Evolutionary conservation across 2,888 invertebrate genomes (phyloP), one percentile per base, ranked within the genome.

Genomic region (Drosophila niveifrons): DNA sequence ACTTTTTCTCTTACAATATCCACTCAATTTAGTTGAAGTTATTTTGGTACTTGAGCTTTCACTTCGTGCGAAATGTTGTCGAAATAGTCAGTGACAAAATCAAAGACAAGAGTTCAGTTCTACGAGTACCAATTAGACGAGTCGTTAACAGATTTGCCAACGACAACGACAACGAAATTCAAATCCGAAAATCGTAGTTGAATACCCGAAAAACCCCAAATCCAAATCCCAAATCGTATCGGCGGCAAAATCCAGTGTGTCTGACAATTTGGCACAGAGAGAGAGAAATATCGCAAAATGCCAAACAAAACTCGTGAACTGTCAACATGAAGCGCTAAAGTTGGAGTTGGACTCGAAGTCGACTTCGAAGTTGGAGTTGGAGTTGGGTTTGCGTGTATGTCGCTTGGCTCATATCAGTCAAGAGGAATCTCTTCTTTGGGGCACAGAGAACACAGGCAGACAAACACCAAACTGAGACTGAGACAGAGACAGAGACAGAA

Each of bases 381-480:
- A 59, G 61, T 9, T 59, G 64, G 64, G 31, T 75, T 89, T 82
- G 90, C 89, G 89, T 89, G 89, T 80, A 71, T 80, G 79, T 79
- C 77, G 70, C 72, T 69, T 74, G 74, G 69, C 82, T 83, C 82
- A 80, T 89, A 89, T 89, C 89, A 87, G 83, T 82, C 85, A 83
- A 81, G 80, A 82, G 70, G 76, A 79, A 89, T 89, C 89, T 88
- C 74, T 55, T 48, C 61, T 66, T 68, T 71, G 69, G 36, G n/a
- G 57, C 75, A 23, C 65, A 69, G 44, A 63, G 36, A 80, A 84
- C 88, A 86, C 88, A 86, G 82, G 78, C 74, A 65, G 74, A 62
- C 65, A 75, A 78, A 78, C 75, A 78, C 77, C 66, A 62, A 56
- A 59, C 55, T 57, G 74, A 47, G 39, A 31, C 18, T 43, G 39